A percentile compares a stretch with the other conserved stretches of the same genome.
These are phyloP conservation scores for Auanema sp. DNA, from an alignment of 2,888 invertebrate genomes.

Conservation along the genomic window DNA sequence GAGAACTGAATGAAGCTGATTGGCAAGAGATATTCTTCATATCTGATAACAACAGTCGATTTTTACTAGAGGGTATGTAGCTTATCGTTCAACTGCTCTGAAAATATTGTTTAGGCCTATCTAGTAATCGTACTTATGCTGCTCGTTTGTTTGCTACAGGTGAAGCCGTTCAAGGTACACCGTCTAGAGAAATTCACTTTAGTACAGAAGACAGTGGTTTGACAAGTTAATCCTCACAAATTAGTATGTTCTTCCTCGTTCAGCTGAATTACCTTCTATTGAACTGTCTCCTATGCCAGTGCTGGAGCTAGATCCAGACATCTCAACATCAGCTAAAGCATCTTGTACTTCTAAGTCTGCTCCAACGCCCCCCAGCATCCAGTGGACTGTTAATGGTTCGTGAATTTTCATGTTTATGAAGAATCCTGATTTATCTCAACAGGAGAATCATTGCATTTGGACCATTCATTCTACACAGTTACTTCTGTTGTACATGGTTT, in stretches of 20 bases:
- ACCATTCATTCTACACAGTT: slow-evolving; percentile 40
- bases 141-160: slow-evolving; percentile 32
- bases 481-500: slow-evolving; percentile 31
- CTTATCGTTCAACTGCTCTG: background rate
- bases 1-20: slow-evolving; percentile 17
- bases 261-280: slow-evolving; percentile 25
- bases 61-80: slow-evolving; percentile 1
- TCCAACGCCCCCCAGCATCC: slow-evolving; percentile 20
- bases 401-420: background rate
- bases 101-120: slow-evolving; percentile 19
- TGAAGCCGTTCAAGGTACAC: slow-evolving; percentile 20
- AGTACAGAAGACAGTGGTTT: slow-evolving; percentile 25
- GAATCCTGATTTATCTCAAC: background rate
- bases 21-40: slow-evolving; percentile 31
- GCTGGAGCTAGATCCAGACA: slow-evolving; percentile 29
- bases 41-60: slow-evolving; percentile 26
- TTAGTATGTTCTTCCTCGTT: background rate
- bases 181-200: slow-evolving; percentile 24
- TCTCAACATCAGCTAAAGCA: slow-evolving; percentile 26
- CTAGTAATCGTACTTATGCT: slow-evolving; percentile 29
- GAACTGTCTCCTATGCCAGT: slow-evolving; percentile 20
- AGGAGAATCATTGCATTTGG: slow-evolving; percentile 30
- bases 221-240: background rate
- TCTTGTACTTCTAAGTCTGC: slow-evolving; percentile 31
- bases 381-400: slow-evolving; percentile 27